These are phyloP conservation scores for Percina caprodes DNA, from an alignment of 2,113 vertebrate species.

Conservation along the genomic window DNA sequence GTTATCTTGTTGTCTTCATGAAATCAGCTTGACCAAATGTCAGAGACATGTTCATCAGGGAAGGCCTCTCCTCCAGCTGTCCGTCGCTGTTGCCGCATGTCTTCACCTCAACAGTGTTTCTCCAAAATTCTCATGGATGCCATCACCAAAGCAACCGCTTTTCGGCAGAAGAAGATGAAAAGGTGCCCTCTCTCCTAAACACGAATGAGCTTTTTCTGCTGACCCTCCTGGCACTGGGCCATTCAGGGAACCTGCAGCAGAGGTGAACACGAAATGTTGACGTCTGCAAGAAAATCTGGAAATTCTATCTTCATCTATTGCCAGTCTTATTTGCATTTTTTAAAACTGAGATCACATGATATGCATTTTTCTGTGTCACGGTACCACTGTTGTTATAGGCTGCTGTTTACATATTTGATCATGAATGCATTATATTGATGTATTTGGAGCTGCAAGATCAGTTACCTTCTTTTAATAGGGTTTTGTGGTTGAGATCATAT, in stretches of 20 bases:
- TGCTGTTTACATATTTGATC: slow-evolving; percentile 50
- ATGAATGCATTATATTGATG: slow-evolving; percentile 25
- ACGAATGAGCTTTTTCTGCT: neutral
- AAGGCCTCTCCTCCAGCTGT: slow-evolving; percentile 5
- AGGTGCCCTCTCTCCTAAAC: slow-evolving; percentile 72
- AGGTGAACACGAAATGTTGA: slow-evolving; percentile 24
- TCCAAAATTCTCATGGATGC: slow-evolving; percentile 62
- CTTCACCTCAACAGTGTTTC: slow-evolving; percentile 64
- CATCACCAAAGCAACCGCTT: slow-evolving; percentile 61
- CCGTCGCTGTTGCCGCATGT: slow-evolving; percentile 64
- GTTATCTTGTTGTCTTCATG: slow-evolving; percentile 13
- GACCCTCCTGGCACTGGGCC: slow-evolving; percentile 1
- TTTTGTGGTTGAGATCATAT: slow-evolving; percentile 35
- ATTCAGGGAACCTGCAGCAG: slow-evolving; percentile 13
- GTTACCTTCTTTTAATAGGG: slow-evolving; percentile 9
- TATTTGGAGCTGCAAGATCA: slow-evolving; percentile 24
- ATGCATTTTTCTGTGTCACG: slow-evolving; percentile 35
- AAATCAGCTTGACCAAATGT: slow-evolving; percentile 66
- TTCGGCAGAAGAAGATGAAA: slow-evolving; percentile 66
- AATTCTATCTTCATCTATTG: slow-evolving; percentile 42
- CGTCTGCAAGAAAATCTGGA: slow-evolving; percentile 24
- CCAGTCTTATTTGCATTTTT: slow-evolving; percentile 15
- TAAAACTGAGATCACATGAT: slow-evolving; percentile 16
- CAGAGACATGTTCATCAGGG: slow-evolving; percentile 52
- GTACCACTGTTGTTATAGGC: slow-evolving; percentile 53